Conservation (phyloP, 1,140 invertebrate genomes). For the Lucilia cuprina region DNA sequence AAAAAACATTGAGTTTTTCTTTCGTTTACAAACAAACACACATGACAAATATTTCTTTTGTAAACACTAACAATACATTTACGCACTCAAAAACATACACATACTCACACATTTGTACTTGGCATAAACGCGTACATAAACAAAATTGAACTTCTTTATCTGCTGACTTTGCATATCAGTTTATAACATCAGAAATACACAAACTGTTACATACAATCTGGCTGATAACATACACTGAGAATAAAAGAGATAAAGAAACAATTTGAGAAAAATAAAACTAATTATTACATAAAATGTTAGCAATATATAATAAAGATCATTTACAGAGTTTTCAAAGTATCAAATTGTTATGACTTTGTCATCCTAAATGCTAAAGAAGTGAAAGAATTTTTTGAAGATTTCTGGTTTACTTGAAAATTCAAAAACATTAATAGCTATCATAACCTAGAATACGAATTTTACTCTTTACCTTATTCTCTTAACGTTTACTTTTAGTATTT, state of each 20-base stretch:
- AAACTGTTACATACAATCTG: not conserved
- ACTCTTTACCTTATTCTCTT: not conserved
- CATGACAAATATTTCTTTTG: not conserved
- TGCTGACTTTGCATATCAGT: not conserved
- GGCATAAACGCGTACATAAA: not conserved
- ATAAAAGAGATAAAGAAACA: too few species aligned
- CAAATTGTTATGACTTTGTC: too few species aligned
- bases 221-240: not conserved
- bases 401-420: too few species aligned
- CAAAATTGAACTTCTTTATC: conserved; percentile 2
- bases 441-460: too few species aligned
- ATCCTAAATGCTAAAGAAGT: too few species aligned
- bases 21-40: not conserved
- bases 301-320: too few species aligned
- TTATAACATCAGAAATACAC: not conserved
- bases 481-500: not conserved
- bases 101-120: not conserved
- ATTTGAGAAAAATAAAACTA: too few species aligned
- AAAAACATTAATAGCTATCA: too few species aligned
- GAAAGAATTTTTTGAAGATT: too few species aligned
- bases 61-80: not conserved
- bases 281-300: too few species aligned
- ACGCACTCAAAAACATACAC: not conserved
- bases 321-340: too few species aligned
- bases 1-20: too few species aligned